These are phyloP conservation scores for Diabrotica virgifera DNA, from an alignment of 1,140 invertebrate species.

Conservation along the genomic window DNA sequence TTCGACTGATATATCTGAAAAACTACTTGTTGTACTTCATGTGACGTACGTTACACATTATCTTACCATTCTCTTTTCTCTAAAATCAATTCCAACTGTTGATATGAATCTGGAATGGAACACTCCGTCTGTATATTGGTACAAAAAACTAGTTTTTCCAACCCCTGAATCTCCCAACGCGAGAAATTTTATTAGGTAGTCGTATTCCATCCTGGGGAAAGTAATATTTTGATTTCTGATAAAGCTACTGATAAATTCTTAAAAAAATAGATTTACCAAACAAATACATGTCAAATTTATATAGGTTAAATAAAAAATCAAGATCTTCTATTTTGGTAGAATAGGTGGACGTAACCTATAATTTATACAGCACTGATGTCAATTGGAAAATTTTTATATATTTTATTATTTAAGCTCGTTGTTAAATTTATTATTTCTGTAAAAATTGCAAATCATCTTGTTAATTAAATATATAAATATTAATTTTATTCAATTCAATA, in stretches of 20 bases:
- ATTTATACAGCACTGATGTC: too few species aligned
- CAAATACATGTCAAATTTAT: not conserved
- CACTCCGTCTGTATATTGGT: constrained; percentile 91
- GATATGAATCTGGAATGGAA: constrained; percentile 94
- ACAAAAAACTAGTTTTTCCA: constrained; percentile 90
- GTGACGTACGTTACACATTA: constrained; percentile 4
- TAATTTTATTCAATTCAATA: too few species aligned
- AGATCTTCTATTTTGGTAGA: too few species aligned
- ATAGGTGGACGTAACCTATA: too few species aligned
- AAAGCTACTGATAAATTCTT: not conserved
- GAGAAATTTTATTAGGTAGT: constrained; percentile 95
- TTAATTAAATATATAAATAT: too few species aligned
- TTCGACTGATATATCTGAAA: constrained; percentile 73
- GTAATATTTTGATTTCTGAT: not conserved
- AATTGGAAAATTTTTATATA: too few species aligned
- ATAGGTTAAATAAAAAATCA: too few species aligned
- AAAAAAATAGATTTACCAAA: not conserved
- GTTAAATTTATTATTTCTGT: too few species aligned
- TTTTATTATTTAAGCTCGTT: too few species aligned
- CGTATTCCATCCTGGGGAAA: constrained; percentile 71
- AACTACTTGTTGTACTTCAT: constrained; percentile 22
- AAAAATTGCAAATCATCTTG: too few species aligned
- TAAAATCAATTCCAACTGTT: constrained; percentile 96
- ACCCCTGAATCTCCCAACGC: constrained; percentile 92
- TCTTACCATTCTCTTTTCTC: constrained; percentile 91